These are phyloP conservation scores for Cerastis leucographa DNA, from an alignment of 2,888 invertebrate species.

Conservation along the genomic window DNA sequence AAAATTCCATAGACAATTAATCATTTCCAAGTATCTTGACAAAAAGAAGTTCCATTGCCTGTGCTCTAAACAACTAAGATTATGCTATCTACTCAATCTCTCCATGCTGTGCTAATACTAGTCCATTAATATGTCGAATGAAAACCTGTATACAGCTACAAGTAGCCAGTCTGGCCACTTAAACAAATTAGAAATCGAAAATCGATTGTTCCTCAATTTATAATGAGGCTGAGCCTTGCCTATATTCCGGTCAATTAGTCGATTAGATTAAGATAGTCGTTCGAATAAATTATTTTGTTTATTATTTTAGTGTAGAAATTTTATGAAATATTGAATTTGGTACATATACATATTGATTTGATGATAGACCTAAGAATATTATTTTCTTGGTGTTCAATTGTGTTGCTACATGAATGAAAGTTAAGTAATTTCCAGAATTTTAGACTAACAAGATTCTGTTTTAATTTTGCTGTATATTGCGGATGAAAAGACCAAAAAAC, in stretches of 20 bases:
- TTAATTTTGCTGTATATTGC: neutral
- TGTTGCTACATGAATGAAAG: neutral
- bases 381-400: neutral
- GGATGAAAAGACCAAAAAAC: slow-evolving; percentile 22
- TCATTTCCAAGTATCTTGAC: neutral
- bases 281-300: slow-evolving; percentile 16
- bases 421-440: neutral
- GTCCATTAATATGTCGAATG: neutral
- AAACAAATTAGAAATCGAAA: slow-evolving; percentile 56
- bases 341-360: neutral
- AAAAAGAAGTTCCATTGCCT: neutral
- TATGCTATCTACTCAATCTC: neutral
- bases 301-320: neutral
- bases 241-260: slow-evolving; percentile 38
- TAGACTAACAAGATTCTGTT: neutral
- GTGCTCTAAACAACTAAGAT: neutral
- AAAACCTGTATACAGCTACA: slow-evolving; percentile 15
- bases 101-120: neutral
- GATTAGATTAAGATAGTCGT: slow-evolving; percentile 22
- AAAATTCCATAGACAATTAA: neutral
- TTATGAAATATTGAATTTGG: neutral
- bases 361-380: neutral
- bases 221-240: slow-evolving; percentile 54
- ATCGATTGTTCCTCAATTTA: slow-evolving; percentile 65
- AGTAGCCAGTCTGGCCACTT: slow-evolving; percentile 37